Evolutionary conservation across 2,888 invertebrate species (phyloP).

Genomic region (Pyrocoelia pectoralis): DNA sequence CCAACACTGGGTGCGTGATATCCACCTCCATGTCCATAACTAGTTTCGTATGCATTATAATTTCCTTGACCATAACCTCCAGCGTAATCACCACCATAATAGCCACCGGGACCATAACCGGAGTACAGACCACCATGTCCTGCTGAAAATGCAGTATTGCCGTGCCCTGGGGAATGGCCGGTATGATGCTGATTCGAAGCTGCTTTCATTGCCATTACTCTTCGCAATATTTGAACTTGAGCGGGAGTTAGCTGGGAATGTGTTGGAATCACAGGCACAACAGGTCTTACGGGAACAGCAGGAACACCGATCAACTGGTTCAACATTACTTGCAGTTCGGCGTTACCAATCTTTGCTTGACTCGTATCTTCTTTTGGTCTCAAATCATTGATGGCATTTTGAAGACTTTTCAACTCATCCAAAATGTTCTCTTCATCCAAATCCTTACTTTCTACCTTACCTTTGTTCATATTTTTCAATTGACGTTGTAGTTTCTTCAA

Average conservation of each 20-base stretch:
- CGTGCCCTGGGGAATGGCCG: neutral
- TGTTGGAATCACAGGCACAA: neutral
- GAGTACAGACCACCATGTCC: too few relatives aligned
- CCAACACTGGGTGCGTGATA: too few relatives aligned
- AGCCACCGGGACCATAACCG: too few relatives aligned
- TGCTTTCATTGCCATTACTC: slow-evolving; percentile 15
- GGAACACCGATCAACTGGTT: slow-evolving; percentile 35
- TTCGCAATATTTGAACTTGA: slow-evolving; percentile 18
- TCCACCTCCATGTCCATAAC: slow-evolving; percentile 12
- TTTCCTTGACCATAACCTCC: slow-evolving; percentile 15
- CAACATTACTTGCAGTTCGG: slow-evolving; percentile 38
- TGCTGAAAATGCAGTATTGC: neutral
- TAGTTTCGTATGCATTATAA: neutral
- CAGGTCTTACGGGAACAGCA: neutral
- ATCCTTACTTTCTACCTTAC: slow-evolving; percentile 35
- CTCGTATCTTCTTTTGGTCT: slow-evolving; percentile 44
- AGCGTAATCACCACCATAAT: slow-evolving; percentile 11
- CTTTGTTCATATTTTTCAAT: slow-evolving; percentile 39
- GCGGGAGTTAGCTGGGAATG: slow-evolving; percentile 18
- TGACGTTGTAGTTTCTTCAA: slow-evolving; percentile 39
- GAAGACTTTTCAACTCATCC: slow-evolving; percentile 45
- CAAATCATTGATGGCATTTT: slow-evolving; percentile 49
- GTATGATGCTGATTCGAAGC: neutral
- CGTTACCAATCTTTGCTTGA: slow-evolving; percentile 15
- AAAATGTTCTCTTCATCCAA: slow-evolving; percentile 38